These are phyloP conservation scores for Leguminivora glycinivorella DNA, from an alignment of 1,140 invertebrate species.

Conservation along the genomic window DNA sequence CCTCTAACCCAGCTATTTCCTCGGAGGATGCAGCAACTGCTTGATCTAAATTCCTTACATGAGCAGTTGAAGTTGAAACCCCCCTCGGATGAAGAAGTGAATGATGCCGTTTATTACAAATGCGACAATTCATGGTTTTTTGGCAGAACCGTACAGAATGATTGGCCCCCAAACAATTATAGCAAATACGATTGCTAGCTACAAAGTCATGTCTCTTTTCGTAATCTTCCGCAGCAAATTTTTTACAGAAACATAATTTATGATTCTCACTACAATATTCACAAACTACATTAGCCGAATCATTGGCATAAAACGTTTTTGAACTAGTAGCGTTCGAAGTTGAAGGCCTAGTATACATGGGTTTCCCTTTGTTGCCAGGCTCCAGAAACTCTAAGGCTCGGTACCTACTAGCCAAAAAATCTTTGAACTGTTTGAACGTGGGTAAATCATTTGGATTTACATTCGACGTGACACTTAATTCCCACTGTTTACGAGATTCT, in stretches of 20 bases:
- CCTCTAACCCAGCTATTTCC: too few relatives aligned
- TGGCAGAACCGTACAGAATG: constrained; percentile 10
- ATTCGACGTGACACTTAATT: not conserved
- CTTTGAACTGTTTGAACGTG: constrained; percentile 3
- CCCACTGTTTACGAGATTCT: constrained; percentile 17
- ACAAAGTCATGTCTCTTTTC: too few relatives aligned
- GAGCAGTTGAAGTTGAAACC: too few relatives aligned
- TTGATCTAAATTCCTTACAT: too few relatives aligned
- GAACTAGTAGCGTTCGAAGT: not conserved
- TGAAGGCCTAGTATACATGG: too few relatives aligned
- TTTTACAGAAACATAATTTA: too few relatives aligned
- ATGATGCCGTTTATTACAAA: constrained; percentile 26
- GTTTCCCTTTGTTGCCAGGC: not conserved
- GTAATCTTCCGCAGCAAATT: too few relatives aligned
- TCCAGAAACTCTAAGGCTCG: constrained; percentile 25
- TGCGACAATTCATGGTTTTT: not conserved
- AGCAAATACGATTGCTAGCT: constrained; percentile 7
- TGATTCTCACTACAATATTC: too few relatives aligned
- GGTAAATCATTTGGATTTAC: constrained; percentile 9
- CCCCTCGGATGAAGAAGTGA: constrained; percentile 13
- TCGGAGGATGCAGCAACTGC: too few relatives aligned
- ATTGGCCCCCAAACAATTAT: not conserved
- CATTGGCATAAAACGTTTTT: too few relatives aligned
- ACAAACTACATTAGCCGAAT: too few relatives aligned
- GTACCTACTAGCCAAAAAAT: constrained; percentile 18